These are phyloP conservation scores for Vicugna pacos DNA, from an alignment of 2,113 vertebrate species.

Conservation along the genomic window DNA sequence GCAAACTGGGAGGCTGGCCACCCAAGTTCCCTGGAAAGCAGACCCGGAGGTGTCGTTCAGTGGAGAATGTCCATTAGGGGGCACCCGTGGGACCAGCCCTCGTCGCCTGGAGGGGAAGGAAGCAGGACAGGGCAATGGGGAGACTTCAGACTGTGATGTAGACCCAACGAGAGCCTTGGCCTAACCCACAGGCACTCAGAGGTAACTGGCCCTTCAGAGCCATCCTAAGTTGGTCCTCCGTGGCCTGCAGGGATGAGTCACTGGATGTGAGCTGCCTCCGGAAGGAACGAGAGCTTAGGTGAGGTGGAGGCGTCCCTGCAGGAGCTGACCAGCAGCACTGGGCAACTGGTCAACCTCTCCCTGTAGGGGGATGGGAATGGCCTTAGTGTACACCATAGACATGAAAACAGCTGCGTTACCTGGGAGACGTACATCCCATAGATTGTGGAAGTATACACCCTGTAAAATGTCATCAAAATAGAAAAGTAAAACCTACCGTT, in stretches of 20 bases:
- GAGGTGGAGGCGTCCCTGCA: not conserved
- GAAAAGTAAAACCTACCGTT: not conserved
- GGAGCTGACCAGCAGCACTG: not conserved
- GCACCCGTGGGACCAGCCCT: too few relatives aligned
- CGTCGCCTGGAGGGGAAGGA: not conserved
- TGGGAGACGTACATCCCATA: not conserved
- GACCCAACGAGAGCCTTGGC: not conserved
- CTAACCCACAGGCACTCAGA: not conserved
- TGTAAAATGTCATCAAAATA: not conserved
- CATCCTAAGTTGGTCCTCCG: not conserved
- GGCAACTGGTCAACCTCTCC: not conserved
- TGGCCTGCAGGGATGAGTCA: not conserved
- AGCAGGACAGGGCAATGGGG: not conserved
- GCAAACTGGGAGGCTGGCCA: not conserved
- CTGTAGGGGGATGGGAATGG: not conserved
- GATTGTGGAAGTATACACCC: not conserved
- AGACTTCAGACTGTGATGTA: not conserved
- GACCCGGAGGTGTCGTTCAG: not conserved
- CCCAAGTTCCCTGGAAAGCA: not conserved
- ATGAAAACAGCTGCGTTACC: not conserved
- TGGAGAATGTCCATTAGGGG: not conserved
- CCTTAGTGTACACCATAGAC: not conserved
- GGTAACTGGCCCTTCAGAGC: not conserved
- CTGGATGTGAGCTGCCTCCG: not conserved
- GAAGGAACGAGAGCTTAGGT: accelerated